Evolutionary conservation across 2,113 vertebrate genomes (phyloP), one percentile per base, ranked within the genome.

Genomic region (Phrynosoma platyrhinos): DNA sequence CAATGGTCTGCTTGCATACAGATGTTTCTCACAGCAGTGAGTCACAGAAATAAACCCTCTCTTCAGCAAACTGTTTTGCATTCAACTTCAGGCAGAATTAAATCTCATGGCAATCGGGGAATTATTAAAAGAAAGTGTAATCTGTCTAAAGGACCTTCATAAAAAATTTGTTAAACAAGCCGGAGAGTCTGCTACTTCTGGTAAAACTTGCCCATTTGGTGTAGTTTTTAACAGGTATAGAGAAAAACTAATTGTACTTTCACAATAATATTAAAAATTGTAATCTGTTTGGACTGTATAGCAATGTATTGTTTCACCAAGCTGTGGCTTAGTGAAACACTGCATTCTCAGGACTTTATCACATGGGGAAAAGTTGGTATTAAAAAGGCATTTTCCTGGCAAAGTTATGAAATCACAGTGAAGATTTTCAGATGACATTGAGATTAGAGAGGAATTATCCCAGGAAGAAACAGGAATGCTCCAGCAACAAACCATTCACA

Each of bases 21-120:
- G 66, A 91, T 91, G 13, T 21, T 86, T 91, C 76, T 83, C 87
- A 55, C 52, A 87, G 90, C 58, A 25, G 4, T 77, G 30, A 82
- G 14, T 62, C 74, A 87, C 47, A 87, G 30, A 87, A 93, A 77
- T 52, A 82, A 23, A 79, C 53, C n/a, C 55, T 80, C 1, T 69
- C 80, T 27, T 89, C 2, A 0, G 79, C 0, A 89, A 84, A 74
- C 89, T 71, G 66, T 92, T 88, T 90, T 91, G 68, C 68, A 91
- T 77, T 68, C 84, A 40, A 36, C 9, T 90, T 74, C 79, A 21
- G 9, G 72, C 62, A 92, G 6, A 42, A 83, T 88, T 90, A 86
- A 89, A 87, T 32, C 74, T 32, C 23, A 40, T 0, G 1, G 72
- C 76, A 80, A 90, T 85, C 77, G 72, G 86, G 47, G 53, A 66